Percentiles rank a stretch among this genome's conserved stretches.
phyloP scores from a whole-genome alignment of 2,797 vertebrate genomes.

The Huso huso region DNA sequence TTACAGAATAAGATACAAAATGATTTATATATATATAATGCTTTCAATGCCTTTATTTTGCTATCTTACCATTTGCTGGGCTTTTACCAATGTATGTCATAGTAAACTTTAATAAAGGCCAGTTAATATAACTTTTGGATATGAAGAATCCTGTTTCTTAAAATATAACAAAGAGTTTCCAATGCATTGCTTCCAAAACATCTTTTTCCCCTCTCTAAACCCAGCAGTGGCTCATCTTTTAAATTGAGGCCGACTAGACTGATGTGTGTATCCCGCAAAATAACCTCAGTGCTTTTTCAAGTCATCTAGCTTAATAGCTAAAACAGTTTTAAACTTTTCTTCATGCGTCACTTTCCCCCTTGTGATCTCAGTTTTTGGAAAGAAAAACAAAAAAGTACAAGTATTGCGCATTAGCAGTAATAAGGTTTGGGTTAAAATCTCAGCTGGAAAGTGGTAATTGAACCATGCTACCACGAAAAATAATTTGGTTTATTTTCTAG shows the following conservation, averaged over 20 bases:
- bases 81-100: no score
- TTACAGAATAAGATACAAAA: no score
- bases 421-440: conserved; percentile 7
- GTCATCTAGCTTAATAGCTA: conserved; percentile 1
- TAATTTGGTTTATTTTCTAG: conserved; percentile 60
- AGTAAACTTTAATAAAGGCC: no score
- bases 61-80: no score
- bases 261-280: not conserved
- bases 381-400: not conserved
- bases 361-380: conserved; percentile 27
- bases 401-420: not conserved
- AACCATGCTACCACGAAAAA: conserved; percentile 44
- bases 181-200: conserved; percentile 1
- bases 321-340: conserved; percentile 1
- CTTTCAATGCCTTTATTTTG: no score
- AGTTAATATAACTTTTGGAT: no score
- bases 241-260: not conserved
- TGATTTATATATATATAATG: no score
- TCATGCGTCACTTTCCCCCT: conserved; percentile 31
- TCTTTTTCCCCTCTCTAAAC: conserved; percentile 3
- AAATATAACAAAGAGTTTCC: not conserved
- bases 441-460: conserved; percentile 10
- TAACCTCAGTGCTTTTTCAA: not conserved
- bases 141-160: no score
- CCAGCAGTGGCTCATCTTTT: not conserved